These are phyloP conservation scores for Sarcophaga caerulescens DNA, from an alignment of 2,888 invertebrate genomes.

Conservation along the genomic window DNA sequence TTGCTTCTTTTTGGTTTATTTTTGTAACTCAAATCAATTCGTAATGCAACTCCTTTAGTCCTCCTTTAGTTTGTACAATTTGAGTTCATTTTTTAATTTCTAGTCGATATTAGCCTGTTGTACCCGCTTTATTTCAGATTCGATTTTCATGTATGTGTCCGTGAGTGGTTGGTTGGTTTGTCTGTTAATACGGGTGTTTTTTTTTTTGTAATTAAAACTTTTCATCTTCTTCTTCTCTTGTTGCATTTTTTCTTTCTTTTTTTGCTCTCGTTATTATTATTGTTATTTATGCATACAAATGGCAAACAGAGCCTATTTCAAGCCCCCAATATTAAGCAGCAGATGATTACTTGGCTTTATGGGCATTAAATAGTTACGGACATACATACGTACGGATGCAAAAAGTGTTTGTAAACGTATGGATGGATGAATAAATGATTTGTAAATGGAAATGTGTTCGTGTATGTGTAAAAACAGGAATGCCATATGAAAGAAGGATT, in stretches of 20 bases:
- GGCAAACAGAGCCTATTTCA: slow-evolving; percentile 33
- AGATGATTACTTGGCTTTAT: slow-evolving; percentile 26
- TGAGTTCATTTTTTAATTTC: neutral
- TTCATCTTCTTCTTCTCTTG: slow-evolving; percentile 15
- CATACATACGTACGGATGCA: neutral
- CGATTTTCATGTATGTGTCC: slow-evolving; percentile 20
- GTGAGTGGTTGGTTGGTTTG: slow-evolving; percentile 49
- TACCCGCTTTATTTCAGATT: neutral
- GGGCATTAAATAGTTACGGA: no score
- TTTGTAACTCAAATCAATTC: neutral
- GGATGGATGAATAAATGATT: slow-evolving; percentile 30
- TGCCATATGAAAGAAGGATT: slow-evolving; percentile 6
- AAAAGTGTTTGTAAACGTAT: neutral
- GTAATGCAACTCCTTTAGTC: slow-evolving; percentile 1
- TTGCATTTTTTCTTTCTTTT: no score
- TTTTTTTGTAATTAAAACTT: slow-evolving; percentile 64
- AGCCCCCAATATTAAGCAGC: slow-evolving; percentile 35
- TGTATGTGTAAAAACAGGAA: slow-evolving; percentile 6
- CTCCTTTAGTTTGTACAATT: neutral
- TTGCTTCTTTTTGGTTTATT: no score
- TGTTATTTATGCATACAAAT: slow-evolving; percentile 52
- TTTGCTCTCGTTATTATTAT: slow-evolving; percentile 24
- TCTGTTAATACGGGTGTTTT: slow-evolving; percentile 19
- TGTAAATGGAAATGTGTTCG: neutral
- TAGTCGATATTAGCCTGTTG: neutral